Evolutionary conservation across 1,140 invertebrate species (phyloP), one percentile per base, ranked within the genome.

Genomic region (Cryptotermes secundus): DNA sequence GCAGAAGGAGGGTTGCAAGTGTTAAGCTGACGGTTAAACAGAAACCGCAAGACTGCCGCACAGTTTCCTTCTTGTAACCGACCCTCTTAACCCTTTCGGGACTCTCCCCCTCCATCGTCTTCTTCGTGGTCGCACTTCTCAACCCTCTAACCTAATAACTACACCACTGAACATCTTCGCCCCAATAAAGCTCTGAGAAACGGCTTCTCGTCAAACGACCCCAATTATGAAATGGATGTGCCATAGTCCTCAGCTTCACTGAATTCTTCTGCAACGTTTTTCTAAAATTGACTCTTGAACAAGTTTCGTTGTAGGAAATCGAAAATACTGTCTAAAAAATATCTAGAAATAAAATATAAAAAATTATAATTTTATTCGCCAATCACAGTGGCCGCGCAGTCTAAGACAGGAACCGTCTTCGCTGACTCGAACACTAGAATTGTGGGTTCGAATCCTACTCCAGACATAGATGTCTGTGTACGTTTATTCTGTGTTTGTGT

Each of bases 71-170:
- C 59, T 72, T 72, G 59, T 16, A 72, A 72, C 59, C 59, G 59
- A 72, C 59, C 59, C 59, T 31, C 59, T 72, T 72, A 72, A 72
- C 59, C 59, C 59, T 72, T 72, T 72, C 59, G 59, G 59, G 59
- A 72, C 59, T 22, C 45, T 42, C 38, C 16, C 45, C 45, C 45
- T 49, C 45, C 26, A n/a, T n/a, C 59, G n/a, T 72, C 59, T 72
- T 72, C 59, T 72, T n/a, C 59, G 59, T 31, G 59, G 59, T 72
- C 53, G 19, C 53, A 24, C 26, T 1, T 72, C 59, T 72, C 59
- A n/a, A 14, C 59, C 59, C 59, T n/a, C 59, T 72, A 72, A 72
- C 59, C 59, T 72, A 72, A 72, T 72, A 72, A 72, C 26, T 72
- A 72, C n/a, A 72, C 59, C 59, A 31, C 59, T n/a, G 14, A 72